Conservation (phyloP, 2,797 vertebrate genomes). For the Bovichtus variegatus region DNA sequence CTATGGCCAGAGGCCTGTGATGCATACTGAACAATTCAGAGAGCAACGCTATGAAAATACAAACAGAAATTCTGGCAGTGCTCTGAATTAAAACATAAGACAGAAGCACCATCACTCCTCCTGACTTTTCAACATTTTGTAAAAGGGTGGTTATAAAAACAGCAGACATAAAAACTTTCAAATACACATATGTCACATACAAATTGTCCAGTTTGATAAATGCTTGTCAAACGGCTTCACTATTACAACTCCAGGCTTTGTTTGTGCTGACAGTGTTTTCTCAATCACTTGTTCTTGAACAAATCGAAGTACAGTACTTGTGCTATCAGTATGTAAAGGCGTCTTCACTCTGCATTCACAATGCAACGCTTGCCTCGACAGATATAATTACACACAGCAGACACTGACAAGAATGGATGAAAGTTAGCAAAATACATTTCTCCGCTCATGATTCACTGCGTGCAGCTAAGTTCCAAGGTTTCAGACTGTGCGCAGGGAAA, state of each 20-base stretch:
- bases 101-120: background rate
- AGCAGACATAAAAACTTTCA: background rate
- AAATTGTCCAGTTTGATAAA: constrained; percentile 14
- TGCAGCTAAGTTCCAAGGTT: constrained; percentile 38
- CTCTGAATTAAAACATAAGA: constrained; percentile 39
- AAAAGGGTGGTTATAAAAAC: constrained; percentile 4
- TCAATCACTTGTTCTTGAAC: constrained; percentile 21
- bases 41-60: constrained; percentile 35
- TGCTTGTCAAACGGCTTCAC: constrained; percentile 49
- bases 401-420: constrained; percentile 26
- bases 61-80: constrained; percentile 30
- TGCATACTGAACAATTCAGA: constrained; percentile 50
- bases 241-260: constrained; percentile 35
- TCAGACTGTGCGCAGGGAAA: constrained; percentile 22
- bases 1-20: constrained; percentile 40
- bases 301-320: constrained; percentile 26
- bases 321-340: constrained; percentile 40
- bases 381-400: constrained; percentile 60
- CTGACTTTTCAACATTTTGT: background rate
- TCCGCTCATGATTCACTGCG: constrained; percentile 9
- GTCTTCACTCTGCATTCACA: constrained; percentile 48
- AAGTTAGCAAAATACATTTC: constrained; percentile 33
- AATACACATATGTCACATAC: background rate
- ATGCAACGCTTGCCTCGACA: constrained; percentile 16
- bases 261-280: constrained; percentile 41